A percentile compares a stretch with the other conserved stretches of the same genome.
Conservation (phyloP, 2,888 invertebrate species). For the Macrosoma leucophasiata region DNA sequence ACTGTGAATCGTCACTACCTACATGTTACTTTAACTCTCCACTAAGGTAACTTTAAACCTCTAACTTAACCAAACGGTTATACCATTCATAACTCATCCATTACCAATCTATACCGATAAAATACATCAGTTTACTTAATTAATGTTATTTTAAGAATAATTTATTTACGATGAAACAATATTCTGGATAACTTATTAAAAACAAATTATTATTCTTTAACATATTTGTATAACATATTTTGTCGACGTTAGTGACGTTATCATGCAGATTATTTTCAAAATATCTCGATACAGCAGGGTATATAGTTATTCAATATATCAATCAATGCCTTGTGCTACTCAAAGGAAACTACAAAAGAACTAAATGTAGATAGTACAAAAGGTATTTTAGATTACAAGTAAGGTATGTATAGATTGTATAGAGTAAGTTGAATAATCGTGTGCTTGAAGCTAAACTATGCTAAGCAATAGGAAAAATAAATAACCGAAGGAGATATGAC, state of each 20-base stretch:
- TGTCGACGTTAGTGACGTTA: too few relatives aligned
- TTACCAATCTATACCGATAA: constrained; percentile 41
- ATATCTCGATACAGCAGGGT: constrained; percentile 24
- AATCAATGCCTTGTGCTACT: too few relatives aligned
- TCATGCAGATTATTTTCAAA: constrained; percentile 19
- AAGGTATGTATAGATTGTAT: constrained; percentile 17
- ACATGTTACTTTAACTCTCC: constrained; percentile 34
- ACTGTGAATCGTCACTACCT: constrained; percentile 45
- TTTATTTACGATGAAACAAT: constrained; percentile 39
- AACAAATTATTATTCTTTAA: too few relatives aligned
- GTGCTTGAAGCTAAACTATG: constrained; percentile 76
- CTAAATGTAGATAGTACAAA: constrained; percentile 6
- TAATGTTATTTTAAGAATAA: constrained; percentile 15
- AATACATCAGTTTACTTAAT: constrained; percentile 46
- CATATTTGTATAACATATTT: too few relatives aligned
- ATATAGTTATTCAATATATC: too few relatives aligned
- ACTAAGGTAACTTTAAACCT: constrained; percentile 46
- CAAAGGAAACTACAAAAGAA: too few relatives aligned
- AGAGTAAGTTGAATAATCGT: constrained; percentile 26
- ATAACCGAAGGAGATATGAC: constrained; percentile 72
- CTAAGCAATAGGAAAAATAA: constrained; percentile 71
- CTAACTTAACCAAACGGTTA: constrained; percentile 55
- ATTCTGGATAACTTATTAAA: constrained; percentile 75
- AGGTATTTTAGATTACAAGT: constrained; percentile 12
- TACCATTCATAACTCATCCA: constrained; percentile 44